These are phyloP conservation scores for Cataglyphis livida DNA, from an alignment of 2,888 invertebrate species.

Conservation along the genomic window DNA sequence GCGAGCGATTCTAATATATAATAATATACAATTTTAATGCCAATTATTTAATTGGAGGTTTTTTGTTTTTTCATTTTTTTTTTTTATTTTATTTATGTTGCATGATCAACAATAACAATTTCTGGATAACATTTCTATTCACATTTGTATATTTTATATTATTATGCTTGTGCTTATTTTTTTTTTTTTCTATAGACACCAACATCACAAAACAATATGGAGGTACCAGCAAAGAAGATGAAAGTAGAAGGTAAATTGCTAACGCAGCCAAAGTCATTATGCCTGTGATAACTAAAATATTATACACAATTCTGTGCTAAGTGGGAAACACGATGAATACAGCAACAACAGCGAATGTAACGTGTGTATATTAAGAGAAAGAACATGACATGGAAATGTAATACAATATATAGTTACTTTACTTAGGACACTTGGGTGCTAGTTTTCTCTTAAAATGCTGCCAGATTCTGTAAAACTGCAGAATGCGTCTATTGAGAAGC, in stretches of 20 bases:
- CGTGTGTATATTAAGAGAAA: slow-evolving; percentile 69
- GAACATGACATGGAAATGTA: slow-evolving; percentile 69
- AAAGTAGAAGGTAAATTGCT: slow-evolving; percentile 85
- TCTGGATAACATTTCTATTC: background rate
- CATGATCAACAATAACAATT: background rate
- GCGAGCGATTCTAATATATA: background rate
- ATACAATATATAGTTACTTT: slow-evolving; percentile 61
- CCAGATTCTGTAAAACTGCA: slow-evolving; percentile 73
- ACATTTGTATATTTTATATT: background rate
- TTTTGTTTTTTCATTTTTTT: background rate
- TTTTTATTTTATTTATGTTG: background rate
- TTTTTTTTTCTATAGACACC: slow-evolving; percentile 77
- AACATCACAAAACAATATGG: slow-evolving; percentile 78
- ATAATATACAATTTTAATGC: background rate
- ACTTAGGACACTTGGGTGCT: slow-evolving; percentile 74
- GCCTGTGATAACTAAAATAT: slow-evolving; percentile 69
- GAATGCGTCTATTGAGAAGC: slow-evolving; percentile 66
- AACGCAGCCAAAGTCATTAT: slow-evolving; percentile 71
- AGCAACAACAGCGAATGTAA: slow-evolving; percentile 72
- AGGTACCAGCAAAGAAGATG: slow-evolving; percentile 81
- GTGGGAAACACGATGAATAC: slow-evolving; percentile 73
- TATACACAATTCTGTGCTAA: slow-evolving; percentile 71
- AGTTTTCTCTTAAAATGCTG: slow-evolving; percentile 74
- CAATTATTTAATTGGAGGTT: background rate
- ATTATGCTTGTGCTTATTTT: background rate